These are phyloP conservation scores for Urocolius indicus DNA, from an alignment of 2,113 vertebrate genomes.

Conservation along the genomic window DNA sequence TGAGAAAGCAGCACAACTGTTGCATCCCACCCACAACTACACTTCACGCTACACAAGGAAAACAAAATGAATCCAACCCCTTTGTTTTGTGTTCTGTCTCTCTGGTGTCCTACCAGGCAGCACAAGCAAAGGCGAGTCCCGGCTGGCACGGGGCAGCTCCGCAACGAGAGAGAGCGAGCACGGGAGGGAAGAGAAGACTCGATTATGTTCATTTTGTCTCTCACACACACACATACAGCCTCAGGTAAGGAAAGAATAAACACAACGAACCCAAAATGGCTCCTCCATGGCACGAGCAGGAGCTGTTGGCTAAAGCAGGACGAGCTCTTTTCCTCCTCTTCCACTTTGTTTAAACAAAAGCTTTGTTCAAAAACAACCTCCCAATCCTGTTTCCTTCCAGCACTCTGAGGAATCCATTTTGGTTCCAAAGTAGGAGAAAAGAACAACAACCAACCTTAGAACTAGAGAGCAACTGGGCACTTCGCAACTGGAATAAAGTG, in stretches of 20 bases:
- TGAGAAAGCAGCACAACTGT: background rate
- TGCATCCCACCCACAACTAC: background rate
- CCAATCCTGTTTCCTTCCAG: background rate
- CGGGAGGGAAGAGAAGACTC: background rate
- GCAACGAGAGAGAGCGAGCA: background rate
- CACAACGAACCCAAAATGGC: constrained; percentile 63
- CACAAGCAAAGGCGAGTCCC: constrained; percentile 44
- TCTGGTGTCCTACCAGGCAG: background rate
- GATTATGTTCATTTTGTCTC: background rate
- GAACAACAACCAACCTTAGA: no score
- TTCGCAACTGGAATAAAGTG: accelerated
- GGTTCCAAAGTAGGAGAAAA: background rate
- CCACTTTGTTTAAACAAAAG: background rate
- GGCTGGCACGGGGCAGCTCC: background rate
- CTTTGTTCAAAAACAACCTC: accelerated
- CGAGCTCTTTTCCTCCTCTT: background rate
- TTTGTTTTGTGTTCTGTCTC: constrained; percentile 14
- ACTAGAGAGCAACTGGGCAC: accelerated
- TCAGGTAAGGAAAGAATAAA: constrained; percentile 2
- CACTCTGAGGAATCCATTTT: accelerated
- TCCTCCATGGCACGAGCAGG: background rate
- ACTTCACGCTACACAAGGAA: background rate
- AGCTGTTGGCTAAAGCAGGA: background rate
- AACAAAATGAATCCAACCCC: background rate
- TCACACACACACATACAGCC: background rate